These are phyloP conservation scores for Euspilapteryx auroguttella DNA, from an alignment of 2,888 invertebrate species.

Conservation along the genomic window DNA sequence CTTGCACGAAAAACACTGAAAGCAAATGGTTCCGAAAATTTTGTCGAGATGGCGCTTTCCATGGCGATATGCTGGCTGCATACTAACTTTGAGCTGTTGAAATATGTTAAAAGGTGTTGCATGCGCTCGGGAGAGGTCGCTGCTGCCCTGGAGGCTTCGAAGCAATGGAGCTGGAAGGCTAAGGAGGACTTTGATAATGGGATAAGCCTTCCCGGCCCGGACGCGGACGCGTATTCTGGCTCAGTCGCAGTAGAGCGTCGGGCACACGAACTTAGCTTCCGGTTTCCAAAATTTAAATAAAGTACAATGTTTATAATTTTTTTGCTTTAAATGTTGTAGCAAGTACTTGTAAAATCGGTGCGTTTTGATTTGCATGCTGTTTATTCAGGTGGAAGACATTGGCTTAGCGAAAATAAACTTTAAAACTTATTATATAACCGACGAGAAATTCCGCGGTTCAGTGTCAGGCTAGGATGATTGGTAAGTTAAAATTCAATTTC, in stretches of 20 bases:
- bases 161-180: conserved; percentile 14
- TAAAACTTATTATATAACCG: conserved; percentile 30
- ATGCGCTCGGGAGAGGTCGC: too few relatives aligned
- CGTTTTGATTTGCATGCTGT: conserved; percentile 3
- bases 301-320: too few relatives aligned
- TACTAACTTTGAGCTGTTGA: too few relatives aligned
- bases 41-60: conserved; percentile 12
- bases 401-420: too few relatives aligned
- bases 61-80: too few relatives aligned
- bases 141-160: conserved; percentile 4
- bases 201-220: conserved; percentile 43
- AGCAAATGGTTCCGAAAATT: conserved; percentile 9
- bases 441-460: conserved; percentile 25
- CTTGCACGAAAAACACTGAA: too few relatives aligned
- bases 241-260: conserved; percentile 46
- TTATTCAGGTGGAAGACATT: conserved; percentile 9
- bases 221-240: conserved; percentile 14
- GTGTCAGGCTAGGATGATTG: conserved; percentile 41
- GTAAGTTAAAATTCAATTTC: conserved; percentile 39
- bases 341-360: too few relatives aligned
- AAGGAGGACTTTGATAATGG: conserved; percentile 24
- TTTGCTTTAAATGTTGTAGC: too few relatives aligned
- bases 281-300: too few relatives aligned
- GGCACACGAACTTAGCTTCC: conserved; percentile 30
- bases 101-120: too few relatives aligned